Percentiles rank a stretch among this genome's conserved stretches.
Conservation (phyloP, 2,113 vertebrate genomes). For the Catharus minimus region DNA sequence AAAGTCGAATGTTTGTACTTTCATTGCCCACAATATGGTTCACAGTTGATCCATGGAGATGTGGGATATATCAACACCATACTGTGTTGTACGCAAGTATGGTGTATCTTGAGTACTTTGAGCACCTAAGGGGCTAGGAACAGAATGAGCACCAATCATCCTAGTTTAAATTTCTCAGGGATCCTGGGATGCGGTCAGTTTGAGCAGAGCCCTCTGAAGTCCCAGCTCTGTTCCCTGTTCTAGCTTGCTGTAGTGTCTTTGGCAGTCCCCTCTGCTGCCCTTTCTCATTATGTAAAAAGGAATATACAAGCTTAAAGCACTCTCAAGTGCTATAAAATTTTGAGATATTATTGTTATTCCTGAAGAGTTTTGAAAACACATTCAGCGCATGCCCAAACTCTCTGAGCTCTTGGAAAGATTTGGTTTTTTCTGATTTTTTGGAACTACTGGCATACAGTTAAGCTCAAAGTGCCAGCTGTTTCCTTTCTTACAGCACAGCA, state of each 20-base stretch:
- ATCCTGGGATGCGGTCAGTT: not conserved
- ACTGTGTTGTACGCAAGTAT: not conserved
- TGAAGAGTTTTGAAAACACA: not conserved
- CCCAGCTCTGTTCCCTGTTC: not conserved
- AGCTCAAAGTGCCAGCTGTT: not conserved
- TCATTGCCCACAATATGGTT: not conserved
- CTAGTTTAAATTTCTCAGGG: not conserved
- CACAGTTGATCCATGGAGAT: not conserved
- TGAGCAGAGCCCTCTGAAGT: not conserved
- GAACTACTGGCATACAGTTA: not conserved
- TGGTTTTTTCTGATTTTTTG: not conserved
- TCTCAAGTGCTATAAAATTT: not conserved
- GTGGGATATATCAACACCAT: not conserved
- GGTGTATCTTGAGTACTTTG: rapidly evolving
- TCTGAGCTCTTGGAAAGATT: not conserved
- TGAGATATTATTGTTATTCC: not conserved
- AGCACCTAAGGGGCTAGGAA: not conserved
- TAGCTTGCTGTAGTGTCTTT: not conserved
- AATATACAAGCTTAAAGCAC: not conserved
- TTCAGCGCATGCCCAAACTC: not conserved
- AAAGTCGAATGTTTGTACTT: not conserved
- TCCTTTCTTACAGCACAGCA: not conserved
- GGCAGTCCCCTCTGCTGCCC: not conserved
- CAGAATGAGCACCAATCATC: not conserved
- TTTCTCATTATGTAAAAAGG: not conserved